These are phyloP conservation scores for Elephas maximus DNA, from an alignment of 2,113 vertebrate species.

Conservation along the genomic window DNA sequence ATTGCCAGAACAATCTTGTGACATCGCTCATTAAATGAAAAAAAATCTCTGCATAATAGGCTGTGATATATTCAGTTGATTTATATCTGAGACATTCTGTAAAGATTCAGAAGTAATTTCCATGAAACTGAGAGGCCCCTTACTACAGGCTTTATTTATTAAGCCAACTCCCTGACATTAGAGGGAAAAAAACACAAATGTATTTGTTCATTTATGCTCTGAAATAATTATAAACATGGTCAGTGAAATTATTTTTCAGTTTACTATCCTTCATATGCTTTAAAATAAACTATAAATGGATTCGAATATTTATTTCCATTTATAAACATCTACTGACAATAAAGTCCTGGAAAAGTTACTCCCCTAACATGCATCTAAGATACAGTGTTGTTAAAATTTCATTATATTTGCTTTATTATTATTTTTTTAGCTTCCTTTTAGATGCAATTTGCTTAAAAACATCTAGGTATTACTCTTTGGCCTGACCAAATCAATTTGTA, in stretches of 20 bases:
- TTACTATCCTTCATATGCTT: background rate
- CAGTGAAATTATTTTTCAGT: background rate
- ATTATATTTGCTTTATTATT: background rate
- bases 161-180: background rate
- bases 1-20: background rate
- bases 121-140: background rate
- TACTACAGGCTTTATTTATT: background rate
- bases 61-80: background rate
- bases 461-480: background rate
- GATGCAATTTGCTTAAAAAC: slow-evolving; percentile 47
- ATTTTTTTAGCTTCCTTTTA: slow-evolving; percentile 16
- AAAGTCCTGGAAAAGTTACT: background rate
- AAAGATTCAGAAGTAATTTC: background rate
- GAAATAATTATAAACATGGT: background rate
- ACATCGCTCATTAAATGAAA: background rate
- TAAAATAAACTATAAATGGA: slow-evolving; percentile 56
- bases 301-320: slow-evolving; percentile 65
- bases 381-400: slow-evolving; percentile 7
- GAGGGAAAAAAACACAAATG: slow-evolving; percentile 4
- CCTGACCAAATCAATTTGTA: slow-evolving; percentile 3
- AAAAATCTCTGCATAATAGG: background rate
- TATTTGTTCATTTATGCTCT: slow-evolving; percentile 30
- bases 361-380: background rate
- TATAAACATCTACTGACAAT: slow-evolving; percentile 2
- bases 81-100: background rate